Conservation (phyloP, 2,113 vertebrate species). For the Bufo gargarizans region DNA sequence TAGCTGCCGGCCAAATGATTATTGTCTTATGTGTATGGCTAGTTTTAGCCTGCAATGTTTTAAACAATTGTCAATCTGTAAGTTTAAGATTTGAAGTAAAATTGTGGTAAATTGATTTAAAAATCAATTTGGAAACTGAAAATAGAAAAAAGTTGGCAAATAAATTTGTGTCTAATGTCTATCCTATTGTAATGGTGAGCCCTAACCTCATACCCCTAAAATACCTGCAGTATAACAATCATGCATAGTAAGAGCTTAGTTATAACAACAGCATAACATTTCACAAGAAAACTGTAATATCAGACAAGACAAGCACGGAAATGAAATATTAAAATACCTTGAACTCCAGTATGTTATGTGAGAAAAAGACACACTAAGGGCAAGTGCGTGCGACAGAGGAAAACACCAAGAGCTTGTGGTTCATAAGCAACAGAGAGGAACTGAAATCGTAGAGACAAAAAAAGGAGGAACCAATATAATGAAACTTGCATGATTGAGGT, state of each 20-base stretch:
- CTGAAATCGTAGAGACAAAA: constrained; percentile 30
- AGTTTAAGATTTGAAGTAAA: background rate
- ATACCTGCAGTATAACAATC: background rate
- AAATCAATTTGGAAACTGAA: background rate
- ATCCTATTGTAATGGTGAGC: background rate
- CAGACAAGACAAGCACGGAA: background rate
- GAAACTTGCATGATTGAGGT: background rate
- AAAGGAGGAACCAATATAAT: constrained; percentile 23
- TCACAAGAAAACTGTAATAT: background rate
- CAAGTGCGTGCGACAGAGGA: constrained; percentile 18
- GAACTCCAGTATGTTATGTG: background rate
- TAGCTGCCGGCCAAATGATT: too few species aligned
- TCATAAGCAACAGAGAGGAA: constrained; percentile 16
- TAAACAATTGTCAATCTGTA: background rate
- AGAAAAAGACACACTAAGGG: background rate
- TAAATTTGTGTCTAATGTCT: background rate
- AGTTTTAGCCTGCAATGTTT: too few species aligned
- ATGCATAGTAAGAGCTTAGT: background rate
- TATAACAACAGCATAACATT: background rate
- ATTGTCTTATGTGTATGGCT: too few species aligned
- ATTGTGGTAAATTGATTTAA: background rate
- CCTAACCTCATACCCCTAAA: background rate
- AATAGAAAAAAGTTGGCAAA: background rate
- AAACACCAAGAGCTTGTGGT: constrained; percentile 47
- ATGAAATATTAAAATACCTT: constrained; percentile 30